Percentiles rank a stretch among this genome's conserved stretches.
Evolutionary conservation across 2,797 vertebrate genomes (phyloP).

Genomic region (Malacoctenus gilli): DNA sequence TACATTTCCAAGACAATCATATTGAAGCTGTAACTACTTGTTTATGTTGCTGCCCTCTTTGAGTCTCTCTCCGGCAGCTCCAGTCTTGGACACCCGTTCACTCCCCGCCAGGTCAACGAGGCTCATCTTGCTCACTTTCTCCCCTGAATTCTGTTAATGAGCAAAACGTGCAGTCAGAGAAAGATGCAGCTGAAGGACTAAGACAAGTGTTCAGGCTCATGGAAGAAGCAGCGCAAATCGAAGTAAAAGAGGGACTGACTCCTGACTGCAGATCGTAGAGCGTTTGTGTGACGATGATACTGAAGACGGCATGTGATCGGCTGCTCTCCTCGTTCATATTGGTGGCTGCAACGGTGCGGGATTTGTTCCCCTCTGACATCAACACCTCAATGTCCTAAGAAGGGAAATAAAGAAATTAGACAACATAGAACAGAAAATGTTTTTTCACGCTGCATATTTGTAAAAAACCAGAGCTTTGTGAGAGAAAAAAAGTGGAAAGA

Average conservation of each 20-base stretch:
- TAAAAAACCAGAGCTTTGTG: neutral
- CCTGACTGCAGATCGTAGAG: conserved; percentile 93
- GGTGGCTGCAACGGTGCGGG: conserved; percentile 95
- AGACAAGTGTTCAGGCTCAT: neutral
- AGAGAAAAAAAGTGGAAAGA: neutral
- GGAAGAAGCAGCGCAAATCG: neutral
- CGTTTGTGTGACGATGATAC: conserved; percentile 95
- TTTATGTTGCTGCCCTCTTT: conserved; percentile 99
- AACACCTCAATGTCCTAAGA: conserved; percentile 95
- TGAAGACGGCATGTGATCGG: conserved; percentile 97
- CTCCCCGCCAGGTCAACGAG: conserved; percentile 97
- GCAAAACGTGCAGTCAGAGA: conserved; percentile 13
- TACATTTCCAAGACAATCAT: neutral
- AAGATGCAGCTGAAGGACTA: too few species aligned
- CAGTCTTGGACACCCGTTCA: conserved; percentile 95
- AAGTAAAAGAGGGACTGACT: conserved; percentile 75
- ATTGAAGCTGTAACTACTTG: conserved; percentile 82
- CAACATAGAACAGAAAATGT: neutral
- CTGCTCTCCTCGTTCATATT: conserved; percentile 99
- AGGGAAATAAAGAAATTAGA: conserved; percentile 5
- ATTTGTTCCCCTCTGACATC: conserved; percentile 99
- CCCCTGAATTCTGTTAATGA: conserved; percentile 90
- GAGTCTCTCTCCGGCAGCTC: conserved; percentile 95
- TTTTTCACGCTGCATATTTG: neutral
- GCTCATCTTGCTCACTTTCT: conserved; percentile 98